These are phyloP conservation scores for Acropora tenuis DNA, from an alignment of 64 coral and sea anemone species.

Conservation along the genomic window DNA sequence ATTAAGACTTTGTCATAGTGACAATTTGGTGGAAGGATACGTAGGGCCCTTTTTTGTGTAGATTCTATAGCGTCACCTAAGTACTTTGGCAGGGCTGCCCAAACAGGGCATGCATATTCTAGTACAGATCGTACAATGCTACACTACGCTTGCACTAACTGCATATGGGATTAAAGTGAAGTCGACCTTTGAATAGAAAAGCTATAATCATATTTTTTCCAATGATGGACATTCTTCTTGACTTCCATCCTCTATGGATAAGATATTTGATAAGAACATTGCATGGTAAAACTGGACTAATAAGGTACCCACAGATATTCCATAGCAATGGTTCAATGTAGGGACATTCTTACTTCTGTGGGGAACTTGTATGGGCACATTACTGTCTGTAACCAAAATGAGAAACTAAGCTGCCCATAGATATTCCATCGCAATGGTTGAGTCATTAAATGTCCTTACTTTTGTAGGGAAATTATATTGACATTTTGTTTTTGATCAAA, in stretches of 20 bases:
- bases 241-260: background rate
- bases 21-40: too few relatives aligned
- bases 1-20: too few relatives aligned
- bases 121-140: too few relatives aligned
- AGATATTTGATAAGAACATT: background rate
- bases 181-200: background rate
- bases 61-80: too few relatives aligned
- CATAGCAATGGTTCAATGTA: background rate
- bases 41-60: too few relatives aligned
- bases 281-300: background rate
- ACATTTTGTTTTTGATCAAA: background rate
- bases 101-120: too few relatives aligned
- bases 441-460: background rate
- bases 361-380: background rate
- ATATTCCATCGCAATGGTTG: background rate
- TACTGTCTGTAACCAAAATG: background rate
- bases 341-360: background rate
- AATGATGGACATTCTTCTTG: background rate
- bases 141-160: too few relatives aligned
- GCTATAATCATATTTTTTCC: background rate
- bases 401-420: background rate
- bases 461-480: background rate
- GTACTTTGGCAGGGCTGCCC: too few relatives aligned
- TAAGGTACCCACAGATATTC: background rate
- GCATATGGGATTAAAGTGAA: constrained; percentile 5